These are phyloP conservation scores for Cyprinella venusta DNA, from an alignment of 2,797 vertebrate species.

Conservation along the genomic window DNA sequence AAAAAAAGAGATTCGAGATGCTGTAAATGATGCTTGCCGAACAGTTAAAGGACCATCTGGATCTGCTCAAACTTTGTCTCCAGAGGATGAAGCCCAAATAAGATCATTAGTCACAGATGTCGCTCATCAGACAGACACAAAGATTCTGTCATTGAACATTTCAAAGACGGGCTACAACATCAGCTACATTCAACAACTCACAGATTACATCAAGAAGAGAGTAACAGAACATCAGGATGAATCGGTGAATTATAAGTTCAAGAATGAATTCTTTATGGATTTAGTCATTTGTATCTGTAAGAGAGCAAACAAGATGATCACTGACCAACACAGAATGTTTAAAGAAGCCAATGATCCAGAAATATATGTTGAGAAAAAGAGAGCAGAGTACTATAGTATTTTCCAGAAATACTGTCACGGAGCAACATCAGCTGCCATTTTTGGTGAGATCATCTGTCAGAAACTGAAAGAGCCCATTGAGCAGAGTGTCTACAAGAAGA, in stretches of 20 bases:
- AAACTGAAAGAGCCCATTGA: too few species aligned
- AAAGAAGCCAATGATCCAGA: neutral
- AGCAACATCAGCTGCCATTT: too few species aligned
- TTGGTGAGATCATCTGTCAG: too few species aligned
- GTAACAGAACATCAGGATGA: neutral
- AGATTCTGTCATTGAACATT: neutral
- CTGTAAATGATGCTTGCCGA: neutral
- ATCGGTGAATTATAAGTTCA: neutral
- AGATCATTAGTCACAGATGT: neutral
- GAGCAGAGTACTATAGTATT: too few species aligned
- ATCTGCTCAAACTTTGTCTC: neutral
- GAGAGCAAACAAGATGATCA: conserved; percentile 36
- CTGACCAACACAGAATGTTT: conserved; percentile 52
- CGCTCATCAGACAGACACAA: neutral
- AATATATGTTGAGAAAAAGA: too few species aligned
- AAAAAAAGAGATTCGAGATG: neutral
- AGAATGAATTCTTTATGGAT: neutral
- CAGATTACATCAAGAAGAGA: rapidly evolving
- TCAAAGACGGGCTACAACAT: neutral
- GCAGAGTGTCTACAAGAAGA: too few species aligned
- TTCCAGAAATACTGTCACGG: too few species aligned
- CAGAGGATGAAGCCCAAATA: neutral
- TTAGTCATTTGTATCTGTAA: neutral
- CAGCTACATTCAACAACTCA: neutral
- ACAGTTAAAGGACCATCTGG: neutral